These are phyloP conservation scores for Protobothrops flavoviridis DNA, from an alignment of 2,113 vertebrate genomes.

Conservation along the genomic window DNA sequence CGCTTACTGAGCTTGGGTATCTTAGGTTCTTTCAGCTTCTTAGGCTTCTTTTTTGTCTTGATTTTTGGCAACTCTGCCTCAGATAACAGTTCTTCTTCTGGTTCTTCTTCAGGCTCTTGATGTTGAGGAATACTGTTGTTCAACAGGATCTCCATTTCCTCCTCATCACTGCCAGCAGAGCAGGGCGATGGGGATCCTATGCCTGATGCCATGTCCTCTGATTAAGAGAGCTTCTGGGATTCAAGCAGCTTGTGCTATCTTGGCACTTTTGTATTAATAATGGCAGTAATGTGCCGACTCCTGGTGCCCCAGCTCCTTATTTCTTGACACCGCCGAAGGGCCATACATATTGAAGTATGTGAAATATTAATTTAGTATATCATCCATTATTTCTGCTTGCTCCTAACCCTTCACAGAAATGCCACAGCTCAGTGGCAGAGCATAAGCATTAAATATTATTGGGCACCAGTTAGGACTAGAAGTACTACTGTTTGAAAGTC, in stretches of 20 bases:
- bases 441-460: neutral
- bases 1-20: constrained; percentile 89
- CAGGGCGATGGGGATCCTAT: constrained; percentile 75
- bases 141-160: constrained; percentile 76
- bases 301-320: too few relatives aligned
- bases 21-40: constrained; percentile 91
- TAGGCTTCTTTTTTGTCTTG: constrained; percentile 98
- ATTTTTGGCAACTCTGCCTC: constrained; percentile 90
- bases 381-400: neutral
- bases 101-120: constrained; percentile 81
- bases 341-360: neutral
- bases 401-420: neutral
- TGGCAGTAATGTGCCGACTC: constrained; percentile 8
- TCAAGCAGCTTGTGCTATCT: constrained; percentile 24
- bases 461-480: neutral
- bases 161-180: constrained; percentile 76
- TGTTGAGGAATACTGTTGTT: constrained; percentile 73
- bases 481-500: neutral
- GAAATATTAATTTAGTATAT: neutral
- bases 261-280: constrained; percentile 38
- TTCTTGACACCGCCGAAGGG: too few relatives aligned
- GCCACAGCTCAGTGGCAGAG: neutral
- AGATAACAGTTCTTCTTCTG: constrained; percentile 82
- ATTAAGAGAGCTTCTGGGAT: constrained; percentile 1
- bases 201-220: constrained; percentile 75